Conservation (phyloP, 1,140 invertebrate genomes). For the Drosophila bocqueti region DNA sequence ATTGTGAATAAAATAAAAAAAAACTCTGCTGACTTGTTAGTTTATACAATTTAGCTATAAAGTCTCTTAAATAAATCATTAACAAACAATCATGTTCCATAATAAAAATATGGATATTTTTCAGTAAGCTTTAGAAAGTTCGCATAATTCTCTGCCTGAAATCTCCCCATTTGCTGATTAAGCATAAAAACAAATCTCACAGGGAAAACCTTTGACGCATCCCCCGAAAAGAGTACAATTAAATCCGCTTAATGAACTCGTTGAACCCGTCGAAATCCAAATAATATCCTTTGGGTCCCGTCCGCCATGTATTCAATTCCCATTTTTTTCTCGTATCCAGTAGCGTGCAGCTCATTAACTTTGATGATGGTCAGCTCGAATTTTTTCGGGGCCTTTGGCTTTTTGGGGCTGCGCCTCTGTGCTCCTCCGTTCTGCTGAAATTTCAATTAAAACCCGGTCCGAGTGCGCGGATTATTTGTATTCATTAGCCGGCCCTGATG, state of each 20-base stretch:
- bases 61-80: too few species aligned
- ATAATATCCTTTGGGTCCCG: constrained; percentile 60
- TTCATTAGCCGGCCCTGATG: constrained; percentile 61
- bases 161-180: constrained; percentile 9
- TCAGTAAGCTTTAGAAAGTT: not conserved
- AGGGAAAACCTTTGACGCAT: constrained; percentile 20
- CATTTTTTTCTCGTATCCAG: constrained; percentile 5
- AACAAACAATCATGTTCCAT: too few species aligned
- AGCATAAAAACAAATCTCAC: constrained; percentile 38
- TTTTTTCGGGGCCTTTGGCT: constrained; percentile 26
- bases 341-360: constrained; percentile 72
- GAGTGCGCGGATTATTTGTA: constrained; percentile 62
- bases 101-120: not conserved
- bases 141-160: not conserved
- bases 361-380: constrained; percentile 51
- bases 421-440: constrained; percentile 41
- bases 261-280: constrained; percentile 63
- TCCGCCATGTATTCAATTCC: constrained; percentile 27
- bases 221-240: constrained; percentile 58
- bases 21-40: too few species aligned
- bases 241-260: constrained; percentile 80
- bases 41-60: too few species aligned
- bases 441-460: constrained; percentile 69
- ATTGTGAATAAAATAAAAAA: not conserved
- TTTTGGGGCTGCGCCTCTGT: constrained; percentile 11